phyloP scores from a whole-genome alignment of 2,888 invertebrate genomes.

The Griposia aprilina region DNA sequence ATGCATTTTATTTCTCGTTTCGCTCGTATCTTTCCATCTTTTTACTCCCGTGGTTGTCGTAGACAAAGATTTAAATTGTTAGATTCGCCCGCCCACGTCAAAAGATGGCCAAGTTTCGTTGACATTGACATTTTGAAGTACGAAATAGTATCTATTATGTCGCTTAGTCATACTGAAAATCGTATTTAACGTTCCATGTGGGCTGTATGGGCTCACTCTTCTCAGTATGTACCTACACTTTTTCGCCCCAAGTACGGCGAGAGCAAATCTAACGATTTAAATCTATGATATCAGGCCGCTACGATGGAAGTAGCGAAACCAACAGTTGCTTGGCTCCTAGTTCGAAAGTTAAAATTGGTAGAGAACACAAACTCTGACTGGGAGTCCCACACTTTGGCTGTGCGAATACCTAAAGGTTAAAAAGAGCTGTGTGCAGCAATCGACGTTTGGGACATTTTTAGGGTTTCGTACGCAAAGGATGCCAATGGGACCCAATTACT shows the following conservation, averaged over 20 bases:
- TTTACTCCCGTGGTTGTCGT: background rate
- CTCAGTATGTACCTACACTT: too few species aligned
- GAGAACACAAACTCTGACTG: background rate
- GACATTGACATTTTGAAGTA: background rate
- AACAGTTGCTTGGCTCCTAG: background rate
- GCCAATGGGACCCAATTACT: too few species aligned
- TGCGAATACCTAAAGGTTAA: background rate
- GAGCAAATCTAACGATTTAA: too few species aligned
- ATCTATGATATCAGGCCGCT: background rate
- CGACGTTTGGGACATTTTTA: background rate
- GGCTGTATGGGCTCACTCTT: too few species aligned
- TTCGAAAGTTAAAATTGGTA: background rate
- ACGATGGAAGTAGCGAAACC: background rate
- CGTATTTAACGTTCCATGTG: background rate
- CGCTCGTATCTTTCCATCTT: too few species aligned
- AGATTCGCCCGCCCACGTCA: background rate
- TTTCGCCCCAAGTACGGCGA: too few species aligned
- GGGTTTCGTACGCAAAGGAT: too few species aligned
- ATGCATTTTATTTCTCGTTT: slow-evolving; percentile 7
- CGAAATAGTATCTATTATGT: background rate
- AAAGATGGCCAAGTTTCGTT: background rate
- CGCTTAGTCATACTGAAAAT: background rate
- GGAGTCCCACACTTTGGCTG: background rate
- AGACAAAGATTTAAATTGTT: background rate
- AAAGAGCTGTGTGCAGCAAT: background rate